phyloP scores from a whole-genome alignment of 2,797 vertebrate species.

The Phataginus tricuspis region DNA sequence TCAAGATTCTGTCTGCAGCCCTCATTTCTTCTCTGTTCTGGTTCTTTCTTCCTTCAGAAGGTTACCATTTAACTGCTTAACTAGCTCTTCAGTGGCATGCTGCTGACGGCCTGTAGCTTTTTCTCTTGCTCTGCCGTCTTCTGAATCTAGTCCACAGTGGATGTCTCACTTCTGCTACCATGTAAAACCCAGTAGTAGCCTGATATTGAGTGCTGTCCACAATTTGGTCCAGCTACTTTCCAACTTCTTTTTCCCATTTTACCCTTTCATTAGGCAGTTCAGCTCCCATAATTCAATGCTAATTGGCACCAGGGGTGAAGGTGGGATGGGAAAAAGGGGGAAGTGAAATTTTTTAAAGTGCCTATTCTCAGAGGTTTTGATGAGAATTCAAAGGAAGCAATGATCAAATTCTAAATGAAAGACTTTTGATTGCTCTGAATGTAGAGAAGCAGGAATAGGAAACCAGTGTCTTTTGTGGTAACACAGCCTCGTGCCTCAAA shows the following conservation, averaged over 20 bases:
- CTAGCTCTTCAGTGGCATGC: background rate
- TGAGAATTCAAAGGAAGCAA: conserved; percentile 3
- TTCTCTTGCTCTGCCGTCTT: background rate
- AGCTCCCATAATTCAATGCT: background rate
- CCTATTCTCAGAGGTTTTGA: background rate
- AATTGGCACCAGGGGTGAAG: background rate
- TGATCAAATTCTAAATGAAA: background rate
- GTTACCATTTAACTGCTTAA: background rate
- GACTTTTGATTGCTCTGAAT: background rate
- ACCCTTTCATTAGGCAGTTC: background rate
- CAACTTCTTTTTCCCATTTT: conserved; percentile 7
- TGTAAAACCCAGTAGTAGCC: background rate
- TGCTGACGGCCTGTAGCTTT: background rate
- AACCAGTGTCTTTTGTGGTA: background rate
- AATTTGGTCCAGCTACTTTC: background rate
- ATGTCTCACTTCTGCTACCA: background rate
- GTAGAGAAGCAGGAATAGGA: background rate
- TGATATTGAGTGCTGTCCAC: background rate
- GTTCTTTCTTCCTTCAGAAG: background rate
- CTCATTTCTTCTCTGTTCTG: background rate
- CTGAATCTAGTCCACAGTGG: background rate
- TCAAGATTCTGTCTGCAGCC: background rate
- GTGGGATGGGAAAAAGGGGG: background rate
- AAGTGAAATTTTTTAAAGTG: background rate
- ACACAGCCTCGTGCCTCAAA: background rate